Percentiles rank a stretch among this genome's conserved stretches.
These are phyloP conservation scores for Tachysurus fulvidraco DNA, from an alignment of 2,113 vertebrate genomes.

Conservation along the genomic window DNA sequence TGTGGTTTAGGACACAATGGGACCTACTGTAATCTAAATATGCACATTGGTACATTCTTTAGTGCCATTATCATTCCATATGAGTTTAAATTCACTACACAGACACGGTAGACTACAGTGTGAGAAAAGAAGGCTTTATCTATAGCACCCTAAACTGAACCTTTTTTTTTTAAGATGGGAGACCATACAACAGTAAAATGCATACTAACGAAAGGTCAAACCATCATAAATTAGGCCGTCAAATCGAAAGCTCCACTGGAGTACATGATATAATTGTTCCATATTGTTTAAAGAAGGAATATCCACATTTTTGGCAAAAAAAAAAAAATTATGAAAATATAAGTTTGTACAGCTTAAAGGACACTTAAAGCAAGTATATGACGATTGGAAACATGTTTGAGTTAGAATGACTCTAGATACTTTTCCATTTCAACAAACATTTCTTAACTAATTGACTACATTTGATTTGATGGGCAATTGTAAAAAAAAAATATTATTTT, in stretches of 20 bases:
- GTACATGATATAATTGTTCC: neutral
- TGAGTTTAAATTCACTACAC: neutral
- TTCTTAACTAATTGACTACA: neutral
- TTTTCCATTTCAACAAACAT: neutral
- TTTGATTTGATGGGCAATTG: neutral
- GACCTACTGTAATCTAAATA: constrained; percentile 25
- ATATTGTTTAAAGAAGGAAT: neutral
- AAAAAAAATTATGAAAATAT: neutral
- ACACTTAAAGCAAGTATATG: neutral
- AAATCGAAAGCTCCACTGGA: neutral
- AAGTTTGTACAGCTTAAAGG: neutral
- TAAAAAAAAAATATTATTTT: neutral
- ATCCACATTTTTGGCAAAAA: neutral
- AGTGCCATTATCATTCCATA: neutral
- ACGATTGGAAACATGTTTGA: neutral
- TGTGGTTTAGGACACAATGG: constrained; percentile 27
- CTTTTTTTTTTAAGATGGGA: too few species aligned
- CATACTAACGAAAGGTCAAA: neutral
- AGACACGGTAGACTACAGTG: neutral
- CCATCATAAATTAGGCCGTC: neutral
- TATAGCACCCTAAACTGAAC: neutral
- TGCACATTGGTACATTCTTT: constrained; percentile 1
- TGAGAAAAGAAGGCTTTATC: neutral
- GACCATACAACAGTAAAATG: neutral
- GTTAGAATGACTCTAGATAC: neutral